Base-by-base conservation (phyloP, 1,140 invertebrate species). In the Acromyrmex charruanus region DNA sequence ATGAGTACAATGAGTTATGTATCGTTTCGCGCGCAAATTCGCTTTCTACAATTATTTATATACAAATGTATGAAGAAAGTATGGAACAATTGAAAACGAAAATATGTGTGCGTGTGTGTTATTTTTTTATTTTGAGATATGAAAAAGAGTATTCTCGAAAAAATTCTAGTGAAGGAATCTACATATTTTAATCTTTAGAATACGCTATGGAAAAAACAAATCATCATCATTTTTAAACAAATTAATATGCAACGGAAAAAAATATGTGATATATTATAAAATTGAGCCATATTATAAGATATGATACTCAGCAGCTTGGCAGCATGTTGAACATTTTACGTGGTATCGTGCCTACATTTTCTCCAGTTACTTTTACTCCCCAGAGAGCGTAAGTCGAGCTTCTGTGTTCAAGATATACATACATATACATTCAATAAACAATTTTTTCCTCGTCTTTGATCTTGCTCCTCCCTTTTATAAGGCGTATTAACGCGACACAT, bases 321-420 rank as follows among this genome's bases (percentile, higher is more conserved):
- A 93, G 91, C 92, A 89, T 91, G 87, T 92, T 93, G 86, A 93
- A 93, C 90, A 90, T 93, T 90, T 92, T 89, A 89, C 74, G 86
- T 89, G 86, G 87, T 92, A 92, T 93, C 92, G 86, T 90, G 59
- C 25, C 89, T 93, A 92, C 87, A 87, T 72, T 87, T 72, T 51
- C 35, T 75, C 65, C n/a, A 55, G 12, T 51, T 58, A 82, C 18
- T 59, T 49, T 49, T 74, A 74, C 12, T 82, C 18, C 25, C 18
- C 49, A 39, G 49, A 81, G 77, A 77, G 58, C 63, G 44, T 66
- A 35, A 80, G 28, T 68, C 63, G 61, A 81, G 79, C 51, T 59
- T 44, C 9, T 39, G 51, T 55, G 10, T 77, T 86, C 39, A n/a
- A 44, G 31, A 85, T 77, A 59, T 79, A 89, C 87, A 55, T 87